Evolutionary conservation across 2,888 invertebrate species (phyloP).

Genomic region (Periphyllus acericola): DNA sequence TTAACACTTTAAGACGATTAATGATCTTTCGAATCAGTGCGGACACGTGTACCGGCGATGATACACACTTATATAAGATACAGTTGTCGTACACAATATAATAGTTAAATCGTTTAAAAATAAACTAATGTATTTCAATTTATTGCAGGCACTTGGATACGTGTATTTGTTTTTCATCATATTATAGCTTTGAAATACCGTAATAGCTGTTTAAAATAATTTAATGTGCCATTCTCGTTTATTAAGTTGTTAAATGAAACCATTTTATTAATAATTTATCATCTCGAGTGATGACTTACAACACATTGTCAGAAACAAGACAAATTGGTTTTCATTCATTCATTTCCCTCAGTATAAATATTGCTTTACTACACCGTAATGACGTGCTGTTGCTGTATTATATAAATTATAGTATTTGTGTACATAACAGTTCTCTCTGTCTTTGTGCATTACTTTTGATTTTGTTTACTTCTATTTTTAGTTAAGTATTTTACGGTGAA

Average conservation of each 20-base stretch:
- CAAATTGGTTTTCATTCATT: slow-evolving; percentile 46
- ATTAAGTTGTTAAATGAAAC: slow-evolving; percentile 37
- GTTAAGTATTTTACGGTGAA: too few relatives aligned
- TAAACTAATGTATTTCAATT: not conserved
- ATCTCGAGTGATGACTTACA: slow-evolving; percentile 6
- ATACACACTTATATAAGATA: not conserved
- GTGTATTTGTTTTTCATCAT: not conserved
- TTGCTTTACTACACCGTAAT: not conserved
- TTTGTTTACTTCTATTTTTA: not conserved
- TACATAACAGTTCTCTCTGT: not conserved
- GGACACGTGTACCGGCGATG: not conserved
- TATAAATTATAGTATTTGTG: not conserved
- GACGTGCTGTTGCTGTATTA: not conserved
- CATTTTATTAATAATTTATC: slow-evolving; percentile 50
- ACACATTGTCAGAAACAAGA: slow-evolving; percentile 27
- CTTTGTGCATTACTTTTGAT: not conserved
- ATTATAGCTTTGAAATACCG: not conserved
- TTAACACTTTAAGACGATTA: not conserved
- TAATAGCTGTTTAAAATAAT: not conserved
- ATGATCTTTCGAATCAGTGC: not conserved
- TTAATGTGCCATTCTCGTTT: not conserved
- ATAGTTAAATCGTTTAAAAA: not conserved
- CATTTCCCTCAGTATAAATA: not conserved
- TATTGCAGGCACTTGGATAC: not conserved
- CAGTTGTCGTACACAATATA: not conserved